These are phyloP conservation scores for Stichopus chloronotus DNA, from an alignment of 35 echinoderm and acorn worm genomes.

Conservation along the genomic window DNA sequence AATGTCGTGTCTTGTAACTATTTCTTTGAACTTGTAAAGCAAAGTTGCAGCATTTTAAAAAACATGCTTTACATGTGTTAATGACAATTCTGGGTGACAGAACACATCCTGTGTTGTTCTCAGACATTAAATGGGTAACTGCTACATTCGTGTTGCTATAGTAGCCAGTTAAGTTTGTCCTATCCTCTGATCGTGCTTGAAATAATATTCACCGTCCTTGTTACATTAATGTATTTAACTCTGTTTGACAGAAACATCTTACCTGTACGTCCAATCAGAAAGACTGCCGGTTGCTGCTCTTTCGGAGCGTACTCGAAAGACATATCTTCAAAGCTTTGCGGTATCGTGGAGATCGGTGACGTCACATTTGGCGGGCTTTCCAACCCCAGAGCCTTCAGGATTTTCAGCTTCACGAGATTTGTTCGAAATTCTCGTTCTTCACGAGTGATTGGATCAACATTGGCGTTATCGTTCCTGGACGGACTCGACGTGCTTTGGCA, in stretches of 20 bases:
- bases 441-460: not conserved
- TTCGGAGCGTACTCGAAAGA: not conserved
- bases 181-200: no score
- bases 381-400: conserved; percentile 19
- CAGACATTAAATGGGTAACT: no score
- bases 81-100: no score
- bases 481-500: not conserved
- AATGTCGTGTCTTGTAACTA: no score
- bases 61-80: no score
- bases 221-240: no score
- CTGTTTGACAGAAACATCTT: not conserved
- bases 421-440: conserved; percentile 28
- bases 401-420: conserved; percentile 13
- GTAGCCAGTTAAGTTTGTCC: no score
- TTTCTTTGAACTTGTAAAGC: no score
- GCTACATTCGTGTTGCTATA: no score
- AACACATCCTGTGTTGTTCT: no score
- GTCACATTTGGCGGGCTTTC: conserved; percentile 33
- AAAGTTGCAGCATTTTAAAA: no score
- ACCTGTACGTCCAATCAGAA: conserved; percentile 27
- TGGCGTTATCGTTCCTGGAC: not conserved
- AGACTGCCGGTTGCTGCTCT: not conserved
- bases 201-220: no score
- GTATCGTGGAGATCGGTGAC: conserved; percentile 2
- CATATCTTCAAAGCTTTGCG: conserved; percentile 21